Evolutionary conservation across 2,113 vertebrate genomes (phyloP), one percentile per base, ranked within the genome.

Genomic region (Apus apus): DNA sequence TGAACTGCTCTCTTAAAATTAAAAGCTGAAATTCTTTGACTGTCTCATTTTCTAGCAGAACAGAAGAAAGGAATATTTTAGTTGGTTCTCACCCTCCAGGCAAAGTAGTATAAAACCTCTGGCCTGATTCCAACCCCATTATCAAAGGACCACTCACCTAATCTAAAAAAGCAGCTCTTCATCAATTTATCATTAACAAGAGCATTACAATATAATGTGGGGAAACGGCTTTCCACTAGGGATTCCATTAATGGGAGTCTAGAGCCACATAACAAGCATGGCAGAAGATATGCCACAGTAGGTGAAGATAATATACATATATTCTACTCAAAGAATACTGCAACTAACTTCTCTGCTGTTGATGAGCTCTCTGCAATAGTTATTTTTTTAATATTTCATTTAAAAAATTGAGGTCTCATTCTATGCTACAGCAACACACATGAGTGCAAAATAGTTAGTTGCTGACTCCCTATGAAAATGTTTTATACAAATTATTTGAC

Each of bases 111-210:
- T 97, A 98, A 98, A 98, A 95, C 89, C 97, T 96, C 97, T 99
- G 98, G 98, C 98, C 98, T 97, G 98, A 98, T 98, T 99, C 98
- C 98, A 98, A 98, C 96, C 96, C 97, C 98, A 98, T 99, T 98
- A 98, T 99, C 98, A 99, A 97, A 98, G 98, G 97, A 98, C 97
- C 98, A 98, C 92, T 98, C 98, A 98, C 98, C 96, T 98, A 98
- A 99, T 98, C 98, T 98, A 98, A 98, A 98, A 98, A 98, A 98
- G 98, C 97, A 97, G 97, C 97, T 98, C 98, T 98, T 99, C 98
- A 99, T 99, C 98, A 98, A 99, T 99, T 98, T 98, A 98, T 99
- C 98, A 99, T 99, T 99, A 99, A 99, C 98, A 98, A 99, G 98
- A 98, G 93, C 96, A 98, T 98, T 98, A 98, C 98, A 98, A 98